Percentiles rank a stretch among this genome's conserved stretches.
phyloP scores from a whole-genome alignment of 1,140 invertebrate genomes.

The Sarcophaga peregrina region DNA sequence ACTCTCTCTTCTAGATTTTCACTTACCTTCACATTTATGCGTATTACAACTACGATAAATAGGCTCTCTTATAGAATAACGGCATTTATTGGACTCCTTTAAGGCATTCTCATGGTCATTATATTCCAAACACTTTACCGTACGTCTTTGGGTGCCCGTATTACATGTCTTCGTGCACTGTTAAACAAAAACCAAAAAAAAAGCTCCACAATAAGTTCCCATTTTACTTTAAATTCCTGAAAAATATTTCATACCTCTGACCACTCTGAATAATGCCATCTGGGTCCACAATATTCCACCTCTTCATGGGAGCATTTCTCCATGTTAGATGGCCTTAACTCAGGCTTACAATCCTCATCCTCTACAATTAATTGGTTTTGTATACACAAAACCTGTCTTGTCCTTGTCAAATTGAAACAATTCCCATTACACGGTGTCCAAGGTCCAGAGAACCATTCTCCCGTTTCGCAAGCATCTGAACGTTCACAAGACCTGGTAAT shows the following conservation, averaged over 20 bases:
- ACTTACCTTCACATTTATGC: constrained; percentile 69
- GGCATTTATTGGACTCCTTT: constrained; percentile 67
- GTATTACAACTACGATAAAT: constrained; percentile 73
- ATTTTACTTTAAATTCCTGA: not conserved
- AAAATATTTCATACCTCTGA: constrained; percentile 65
- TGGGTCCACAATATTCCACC: constrained; percentile 68
- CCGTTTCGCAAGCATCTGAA: constrained; percentile 71
- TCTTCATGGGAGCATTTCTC: constrained; percentile 67
- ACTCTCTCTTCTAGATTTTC: constrained; percentile 38
- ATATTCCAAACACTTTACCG: constrained; percentile 72
- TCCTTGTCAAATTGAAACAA: constrained; percentile 67
- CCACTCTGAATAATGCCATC: constrained; percentile 76
- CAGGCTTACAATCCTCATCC: constrained; percentile 64
- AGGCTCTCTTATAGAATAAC: constrained; percentile 70
- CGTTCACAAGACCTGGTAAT: constrained; percentile 72
- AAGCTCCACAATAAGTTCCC: not conserved
- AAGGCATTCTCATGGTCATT: constrained; percentile 64
- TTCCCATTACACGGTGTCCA: constrained; percentile 72
- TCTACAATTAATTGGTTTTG: constrained; percentile 66
- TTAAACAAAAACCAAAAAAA: constrained; percentile 38
- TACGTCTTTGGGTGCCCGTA: constrained; percentile 72
- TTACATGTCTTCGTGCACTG: constrained; percentile 72
- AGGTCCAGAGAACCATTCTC: constrained; percentile 77
- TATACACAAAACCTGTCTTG: constrained; percentile 67
- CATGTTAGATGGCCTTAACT: constrained; percentile 54